Percentiles rank a stretch among this genome's conserved stretches.
Evolutionary conservation across 1,140 invertebrate genomes (phyloP).

Genomic region (Brachionus plicatilis): DNA sequence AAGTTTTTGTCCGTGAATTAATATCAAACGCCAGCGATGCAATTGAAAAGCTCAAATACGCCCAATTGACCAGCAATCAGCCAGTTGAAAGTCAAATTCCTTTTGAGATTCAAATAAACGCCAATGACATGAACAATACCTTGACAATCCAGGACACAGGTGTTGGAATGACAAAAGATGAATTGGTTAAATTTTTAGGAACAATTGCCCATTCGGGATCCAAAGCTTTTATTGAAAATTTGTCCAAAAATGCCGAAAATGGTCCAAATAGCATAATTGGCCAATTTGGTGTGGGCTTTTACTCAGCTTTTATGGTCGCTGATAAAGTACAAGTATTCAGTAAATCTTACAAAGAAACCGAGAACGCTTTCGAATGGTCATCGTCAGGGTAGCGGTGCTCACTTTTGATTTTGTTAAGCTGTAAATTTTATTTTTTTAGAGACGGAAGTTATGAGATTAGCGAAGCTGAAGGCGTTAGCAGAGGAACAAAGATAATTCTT

Average conservation of each 20-base stretch:
- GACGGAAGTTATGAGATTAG: constrained; percentile 81
- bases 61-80: constrained; percentile 60
- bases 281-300: constrained; percentile 96
- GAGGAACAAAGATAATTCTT: constrained; percentile 86
- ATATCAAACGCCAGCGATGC: constrained; percentile 96
- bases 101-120: constrained; percentile 80
- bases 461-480: constrained; percentile 71
- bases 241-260: constrained; percentile 64
- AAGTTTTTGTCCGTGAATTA: constrained; percentile 89
- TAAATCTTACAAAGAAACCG: constrained; percentile 58
- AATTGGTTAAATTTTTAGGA: constrained; percentile 81
- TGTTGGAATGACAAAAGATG: constrained; percentile 86
- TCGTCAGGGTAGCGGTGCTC: constrained; percentile 70
- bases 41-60: constrained; percentile 73
- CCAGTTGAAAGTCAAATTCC: constrained; percentile 49
- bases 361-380: constrained; percentile 72
- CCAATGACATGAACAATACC: constrained; percentile 76
- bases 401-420: constrained; percentile 3
- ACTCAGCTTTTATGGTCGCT: constrained; percentile 92
- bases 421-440: constrained; percentile 54
- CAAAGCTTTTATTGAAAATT: constrained; percentile 73
- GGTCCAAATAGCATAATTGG: constrained; percentile 70
- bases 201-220: constrained; percentile 84
- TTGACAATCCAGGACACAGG: constrained; percentile 86
- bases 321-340: constrained; percentile 87